Evolutionary conservation across 2,888 invertebrate genomes (phyloP), one percentile per base, ranked within the genome.

Genomic region (Liodrosophila aerea): DNA sequence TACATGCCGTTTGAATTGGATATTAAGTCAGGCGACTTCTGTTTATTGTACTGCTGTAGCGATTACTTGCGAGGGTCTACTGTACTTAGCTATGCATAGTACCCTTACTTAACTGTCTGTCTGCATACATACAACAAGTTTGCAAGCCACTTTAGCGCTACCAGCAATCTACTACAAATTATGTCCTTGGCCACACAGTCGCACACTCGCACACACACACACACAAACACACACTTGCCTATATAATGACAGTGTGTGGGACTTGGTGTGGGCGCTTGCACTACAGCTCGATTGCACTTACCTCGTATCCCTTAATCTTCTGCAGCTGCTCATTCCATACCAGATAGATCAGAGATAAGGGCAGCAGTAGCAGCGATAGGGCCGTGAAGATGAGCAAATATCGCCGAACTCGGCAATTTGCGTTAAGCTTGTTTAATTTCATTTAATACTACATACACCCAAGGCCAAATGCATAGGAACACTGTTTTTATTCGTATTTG

Each of bases 401-500:
- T 74, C 90, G 90, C 89, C 90, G 85, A 60, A 90, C 86, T 88
- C 90, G 90, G 88, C 89, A 90, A 84, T 88, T 86, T 82, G 82
- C 78, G 78, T 85, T 54, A 76, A 60, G 85, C 85, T 87, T 88
- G 85, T 78, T 87, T 53, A 89, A 85, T 88, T 88, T 90, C 90
- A 90, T 90, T 88, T 89, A 89, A 85, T 18, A 49, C 56, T 22
- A 22, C 22, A 22, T 22, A 9, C 12, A 77, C 65, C 47, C 68
- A 66, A 60, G 57, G 61, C 49, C 65, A 76, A 64, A 72, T 81
- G 76, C 84, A 82, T 82, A 81, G 84, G 76, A 84, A 76, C 81
- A 77, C 58, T 60, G 61, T 50, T 43, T 58, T 50, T 15, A 18
- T 37, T 49, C 37, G 41, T 54, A 7, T 41, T 54, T 29, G 12